Base-by-base conservation (phyloP, 2,113 vertebrate genomes). In the Otolemur garnettii region DNA sequence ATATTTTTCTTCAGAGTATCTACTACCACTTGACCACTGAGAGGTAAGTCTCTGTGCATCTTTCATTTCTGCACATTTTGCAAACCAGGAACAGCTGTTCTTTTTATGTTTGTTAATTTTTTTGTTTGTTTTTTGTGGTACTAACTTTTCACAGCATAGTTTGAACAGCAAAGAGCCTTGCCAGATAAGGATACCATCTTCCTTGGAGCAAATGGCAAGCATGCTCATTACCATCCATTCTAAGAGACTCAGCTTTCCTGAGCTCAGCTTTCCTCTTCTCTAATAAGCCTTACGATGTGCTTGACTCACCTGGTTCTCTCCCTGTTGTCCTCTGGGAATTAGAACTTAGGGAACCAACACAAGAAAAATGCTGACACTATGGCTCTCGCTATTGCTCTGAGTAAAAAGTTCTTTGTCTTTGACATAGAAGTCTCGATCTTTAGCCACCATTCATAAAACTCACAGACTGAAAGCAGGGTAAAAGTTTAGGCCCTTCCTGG, bases 271-370 rank as follows among this genome's bases (percentile, higher is more conserved):
- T 88, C 64, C 60, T 86, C 87, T 72, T 38, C 24, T 78, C 11
- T 2, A 35, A 66, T 4, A 9, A 18, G 74, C 14, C 24, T 50
- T 14, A 5, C 7, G 19, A 10, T 38, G 28, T 19, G 7, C 55
- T 11, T 42, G n/a, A 30, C 60, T 69, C 22, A 19, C 72, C 15
- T 18, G 42, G 17, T 60, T n/a, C 30, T 71, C 38, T 28, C 59
- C 21, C 50, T 0, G 0, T 2, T 17, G 26, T 4, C 55, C 35
- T 17, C 0, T 4, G 26, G 66, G 28, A 83, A 75, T 0, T 9
- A 7, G 82, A 30, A 81, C 85, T 71, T 35, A 22, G 30, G 19
- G 18, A 87, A 84, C 33, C 28, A 33, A 22, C 2, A 33, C 26
- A 87, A 30, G 80, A 66, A 74, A 74, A 93, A 88, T 15, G 1